Base-by-base conservation (phyloP, 2,113 vertebrate species). In the Vanacampus margaritifer region DNA sequence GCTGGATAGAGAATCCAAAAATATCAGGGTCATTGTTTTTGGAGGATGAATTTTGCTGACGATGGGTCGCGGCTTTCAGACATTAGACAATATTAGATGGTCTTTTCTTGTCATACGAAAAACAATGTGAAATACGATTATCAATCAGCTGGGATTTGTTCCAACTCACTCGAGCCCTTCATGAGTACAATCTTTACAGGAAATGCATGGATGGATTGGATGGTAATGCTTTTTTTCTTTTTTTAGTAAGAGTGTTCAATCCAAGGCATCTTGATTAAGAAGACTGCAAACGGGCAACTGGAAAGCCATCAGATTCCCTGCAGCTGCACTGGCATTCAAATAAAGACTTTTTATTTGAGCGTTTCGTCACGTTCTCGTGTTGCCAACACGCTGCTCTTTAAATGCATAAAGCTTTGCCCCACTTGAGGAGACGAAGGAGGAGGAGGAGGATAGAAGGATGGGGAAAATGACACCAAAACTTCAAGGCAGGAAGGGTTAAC, bases 341-440 rank as follows among this genome's bases (percentile, higher is more conserved):
- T 26, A 56, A 56, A 56, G 53, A 56, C 53, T 28, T 53, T 53
- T 28, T 56, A 56, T 56, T 56, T 56, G 53, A 56, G 26, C 24
- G 10, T 28, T 56, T 56, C 24, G 53, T 56, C 24, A 56, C 53
- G 5, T 56, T 28, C 5, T 7, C 3, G 26, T 26, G 53, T 56
- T 56, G 53, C 53, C 53, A 56, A 56, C 24, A 28, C 0, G 24
- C 12, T 7, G 51, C 23, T 24, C 12, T 26, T 56, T 26, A 28
- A 56, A 56, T 28, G 53, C 53, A 56, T 21, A 48, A n/a, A 56
- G 24, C 53, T 28, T 56, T 12, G 3, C 23, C 3, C 24, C 13
- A 56, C 24, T 56, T 56, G 53, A 56, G 53, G 8, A 50, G 46
- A n/a, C 6, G 12, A 24, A 51, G 50, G 3, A 53, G 50, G 8